Percentiles rank a stretch among this genome's conserved stretches.
phyloP scores from a whole-genome alignment of 92 coral and sea anemone species.

The Meandrina meandrites region DNA sequence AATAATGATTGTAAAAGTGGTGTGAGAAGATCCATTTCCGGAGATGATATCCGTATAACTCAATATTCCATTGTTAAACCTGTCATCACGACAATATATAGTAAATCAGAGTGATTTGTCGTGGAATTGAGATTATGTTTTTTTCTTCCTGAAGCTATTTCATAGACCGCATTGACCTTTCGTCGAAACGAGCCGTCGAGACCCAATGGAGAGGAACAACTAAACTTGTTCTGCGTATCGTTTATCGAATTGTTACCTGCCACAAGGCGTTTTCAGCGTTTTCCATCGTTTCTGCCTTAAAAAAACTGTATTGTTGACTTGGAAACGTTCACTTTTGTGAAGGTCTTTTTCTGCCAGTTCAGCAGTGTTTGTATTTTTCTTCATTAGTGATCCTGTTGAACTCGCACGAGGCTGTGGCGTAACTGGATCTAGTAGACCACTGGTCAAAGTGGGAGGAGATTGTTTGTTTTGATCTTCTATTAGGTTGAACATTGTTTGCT shows the following conservation, averaged over 20 bases:
- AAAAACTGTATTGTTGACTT: not conserved
- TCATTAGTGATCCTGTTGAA: not conserved
- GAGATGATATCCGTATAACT: not conserved
- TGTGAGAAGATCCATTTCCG: slow-evolving; percentile 3
- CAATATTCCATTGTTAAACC: not conserved
- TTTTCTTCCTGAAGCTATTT: not conserved
- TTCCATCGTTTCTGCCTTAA: not conserved
- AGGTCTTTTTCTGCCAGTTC: not conserved
- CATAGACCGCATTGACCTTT: not conserved
- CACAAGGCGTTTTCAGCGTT: not conserved
- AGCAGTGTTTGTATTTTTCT: not conserved
- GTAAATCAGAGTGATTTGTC: slow-evolving; percentile 2
- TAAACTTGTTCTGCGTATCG: not conserved
- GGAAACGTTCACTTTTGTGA: not conserved
- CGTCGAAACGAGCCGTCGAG: not conserved
- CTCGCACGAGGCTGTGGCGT: not conserved
- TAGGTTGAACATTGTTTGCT: slow-evolving; percentile 10
- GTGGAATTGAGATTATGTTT: not conserved
- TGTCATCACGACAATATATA: slow-evolving; percentile 14
- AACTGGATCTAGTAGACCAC: slow-evolving; percentile 20
- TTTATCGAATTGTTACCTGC: not conserved
- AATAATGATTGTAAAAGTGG: slow-evolving; percentile 9
- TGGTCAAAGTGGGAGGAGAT: slow-evolving; percentile 28
- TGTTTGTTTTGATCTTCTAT: slow-evolving; percentile 25
- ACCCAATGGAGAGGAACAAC: not conserved